These are phyloP conservation scores for Heteromurus nitidus DNA, from an alignment of 2,888 invertebrate genomes.

Conservation along the genomic window DNA sequence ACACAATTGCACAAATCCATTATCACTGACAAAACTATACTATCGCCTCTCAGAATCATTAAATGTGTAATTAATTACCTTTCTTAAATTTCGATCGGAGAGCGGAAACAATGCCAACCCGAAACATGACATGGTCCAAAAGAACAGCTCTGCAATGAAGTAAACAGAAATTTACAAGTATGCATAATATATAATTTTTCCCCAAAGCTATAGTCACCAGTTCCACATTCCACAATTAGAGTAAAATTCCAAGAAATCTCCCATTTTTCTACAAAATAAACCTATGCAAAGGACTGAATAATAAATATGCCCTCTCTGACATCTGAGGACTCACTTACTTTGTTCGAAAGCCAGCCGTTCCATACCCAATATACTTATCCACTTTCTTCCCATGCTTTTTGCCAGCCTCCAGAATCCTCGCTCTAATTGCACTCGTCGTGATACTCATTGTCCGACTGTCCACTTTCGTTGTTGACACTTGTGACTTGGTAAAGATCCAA, in stretches of 20 bases:
- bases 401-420: conserved; percentile 44
- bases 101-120: conserved; percentile 95
- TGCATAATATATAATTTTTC: background rate
- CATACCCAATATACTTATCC: conserved; percentile 75
- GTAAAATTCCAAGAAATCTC: background rate
- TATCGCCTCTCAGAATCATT: background rate
- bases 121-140: conserved; percentile 93
- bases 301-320: background rate
- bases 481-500: background rate
- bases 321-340: conserved; percentile 74
- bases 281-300: background rate
- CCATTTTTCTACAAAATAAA: background rate
- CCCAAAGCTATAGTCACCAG: background rate
- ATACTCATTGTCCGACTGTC: conserved; percentile 17
- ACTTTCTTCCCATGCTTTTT: conserved; percentile 52
- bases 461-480: background rate
- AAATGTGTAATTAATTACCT: conserved; percentile 78
- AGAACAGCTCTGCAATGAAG: conserved; percentile 83
- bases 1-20: background rate
- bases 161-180: conserved; percentile 20
- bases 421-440: background rate
- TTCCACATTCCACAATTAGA: background rate
- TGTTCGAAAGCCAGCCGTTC: conserved; percentile 78
- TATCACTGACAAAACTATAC: too few species aligned
- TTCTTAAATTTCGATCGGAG: conserved; percentile 88